Evolutionary conservation across 1,140 invertebrate species (phyloP).

Genomic region (Periplaneta americana): DNA sequence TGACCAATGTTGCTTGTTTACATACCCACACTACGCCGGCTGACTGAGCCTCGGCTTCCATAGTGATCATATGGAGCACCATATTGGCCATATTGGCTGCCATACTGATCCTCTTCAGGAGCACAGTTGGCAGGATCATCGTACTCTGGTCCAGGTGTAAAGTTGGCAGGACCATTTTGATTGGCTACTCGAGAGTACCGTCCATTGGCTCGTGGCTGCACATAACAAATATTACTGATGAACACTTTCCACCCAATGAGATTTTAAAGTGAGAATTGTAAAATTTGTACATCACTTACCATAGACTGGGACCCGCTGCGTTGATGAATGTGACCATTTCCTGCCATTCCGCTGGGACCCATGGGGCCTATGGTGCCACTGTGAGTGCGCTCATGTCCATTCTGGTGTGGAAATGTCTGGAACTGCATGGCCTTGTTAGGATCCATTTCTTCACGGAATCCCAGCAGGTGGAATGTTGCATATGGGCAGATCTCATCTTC

Average conservation of each 20-base stretch:
- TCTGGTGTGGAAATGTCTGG: slow-evolving; percentile 83
- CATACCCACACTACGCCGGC: slow-evolving; percentile 54
- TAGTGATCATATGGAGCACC: slow-evolving; percentile 83
- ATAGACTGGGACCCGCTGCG: slow-evolving; percentile 82
- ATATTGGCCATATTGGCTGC: slow-evolving; percentile 72
- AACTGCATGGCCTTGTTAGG: slow-evolving; percentile 80
- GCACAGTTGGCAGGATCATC: slow-evolving; percentile 88
- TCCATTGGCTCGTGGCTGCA: slow-evolving; percentile 66
- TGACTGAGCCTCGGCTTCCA: slow-evolving; percentile 72
- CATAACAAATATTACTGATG: background rate
- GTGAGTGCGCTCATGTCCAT: slow-evolving; percentile 57
- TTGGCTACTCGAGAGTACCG: slow-evolving; percentile 56
- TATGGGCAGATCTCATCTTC: slow-evolving; percentile 93
- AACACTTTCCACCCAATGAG: too few relatives aligned
- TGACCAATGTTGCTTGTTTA: too few relatives aligned
- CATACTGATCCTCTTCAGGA: slow-evolving; percentile 84
- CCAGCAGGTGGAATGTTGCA: slow-evolving; percentile 88
- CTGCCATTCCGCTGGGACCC: slow-evolving; percentile 43
- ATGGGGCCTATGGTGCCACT: slow-evolving; percentile 68
- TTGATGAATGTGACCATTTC: slow-evolving; percentile 63
- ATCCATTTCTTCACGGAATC: slow-evolving; percentile 93
- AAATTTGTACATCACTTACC: too few relatives aligned
- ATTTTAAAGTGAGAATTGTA: too few relatives aligned
- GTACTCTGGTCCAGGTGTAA: slow-evolving; percentile 61
- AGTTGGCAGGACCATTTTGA: slow-evolving; percentile 40